Conservation (phyloP, 2,797 vertebrate species). For the Schizopygopsis malacanthus region DNA sequence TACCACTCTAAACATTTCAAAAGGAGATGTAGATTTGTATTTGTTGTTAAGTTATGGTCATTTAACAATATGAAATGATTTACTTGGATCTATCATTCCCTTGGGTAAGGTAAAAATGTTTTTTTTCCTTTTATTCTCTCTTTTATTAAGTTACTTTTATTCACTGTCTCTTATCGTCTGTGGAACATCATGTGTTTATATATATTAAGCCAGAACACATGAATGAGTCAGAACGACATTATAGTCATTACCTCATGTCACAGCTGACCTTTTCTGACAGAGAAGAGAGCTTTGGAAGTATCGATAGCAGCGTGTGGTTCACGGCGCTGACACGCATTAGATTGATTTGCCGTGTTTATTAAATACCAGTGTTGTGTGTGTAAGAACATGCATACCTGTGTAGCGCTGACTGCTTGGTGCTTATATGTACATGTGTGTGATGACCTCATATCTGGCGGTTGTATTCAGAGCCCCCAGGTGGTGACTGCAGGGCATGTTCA, state of each 20-base stretch:
- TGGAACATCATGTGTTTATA: slow-evolving; percentile 45
- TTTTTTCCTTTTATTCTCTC: neutral
- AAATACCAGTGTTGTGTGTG: slow-evolving; percentile 13
- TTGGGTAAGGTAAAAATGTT: neutral
- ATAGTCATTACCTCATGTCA: slow-evolving; percentile 64
- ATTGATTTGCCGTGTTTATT: slow-evolving; percentile 69
- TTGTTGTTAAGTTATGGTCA: neutral
- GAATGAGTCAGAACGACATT: slow-evolving; percentile 48
- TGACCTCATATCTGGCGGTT: slow-evolving; percentile 32
- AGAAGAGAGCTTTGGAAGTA: slow-evolving; percentile 63
- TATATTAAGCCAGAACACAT: slow-evolving; percentile 60
- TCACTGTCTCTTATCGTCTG: neutral
- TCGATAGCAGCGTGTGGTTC: slow-evolving; percentile 66
- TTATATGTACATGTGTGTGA: slow-evolving; percentile 4
- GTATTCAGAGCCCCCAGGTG: slow-evolving; percentile 62
- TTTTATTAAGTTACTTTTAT: neutral
- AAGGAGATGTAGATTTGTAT: neutral
- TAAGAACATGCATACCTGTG: slow-evolving; percentile 35
- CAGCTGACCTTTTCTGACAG: slow-evolving; percentile 73
- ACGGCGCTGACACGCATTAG: slow-evolving; percentile 71
- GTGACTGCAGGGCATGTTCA: slow-evolving; percentile 77
- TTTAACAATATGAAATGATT: neutral
- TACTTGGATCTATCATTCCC: neutral
- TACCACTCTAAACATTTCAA: neutral
- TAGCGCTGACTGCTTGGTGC: slow-evolving; percentile 21